Percentiles rank a stretch among this genome's conserved stretches.
phyloP scores from a whole-genome alignment of 2,113 vertebrate species.

The Tetrax tetrax region DNA sequence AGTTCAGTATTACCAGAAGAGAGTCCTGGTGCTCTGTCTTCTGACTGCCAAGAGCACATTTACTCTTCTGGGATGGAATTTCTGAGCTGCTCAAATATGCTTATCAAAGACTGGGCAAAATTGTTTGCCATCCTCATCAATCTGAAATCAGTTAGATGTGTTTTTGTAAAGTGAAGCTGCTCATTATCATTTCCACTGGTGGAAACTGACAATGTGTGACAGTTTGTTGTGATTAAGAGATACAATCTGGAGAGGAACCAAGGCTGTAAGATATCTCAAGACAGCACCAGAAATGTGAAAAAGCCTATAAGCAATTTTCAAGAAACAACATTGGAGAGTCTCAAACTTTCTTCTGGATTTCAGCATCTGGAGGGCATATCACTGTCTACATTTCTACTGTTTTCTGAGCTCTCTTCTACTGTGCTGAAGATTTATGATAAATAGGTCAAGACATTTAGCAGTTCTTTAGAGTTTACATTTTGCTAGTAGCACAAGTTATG shows the following conservation, averaged over 20 bases:
- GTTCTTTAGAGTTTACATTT: background rate
- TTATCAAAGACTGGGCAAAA: slow-evolving; percentile 39
- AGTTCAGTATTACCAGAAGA: background rate
- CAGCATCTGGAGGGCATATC: background rate
- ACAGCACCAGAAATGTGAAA: background rate
- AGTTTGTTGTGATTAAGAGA: slow-evolving; percentile 61
- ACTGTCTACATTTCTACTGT: background rate
- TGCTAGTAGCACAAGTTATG: background rate
- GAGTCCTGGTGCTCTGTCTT: background rate
- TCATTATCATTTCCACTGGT: slow-evolving; percentile 52
- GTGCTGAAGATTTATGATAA: background rate
- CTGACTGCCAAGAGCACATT: background rate
- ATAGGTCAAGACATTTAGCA: background rate
- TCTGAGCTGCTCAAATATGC: slow-evolving; percentile 20
- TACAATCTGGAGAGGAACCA: slow-evolving; percentile 22
- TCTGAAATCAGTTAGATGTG: slow-evolving; percentile 44
- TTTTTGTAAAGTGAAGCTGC: slow-evolving; percentile 49
- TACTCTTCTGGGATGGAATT: background rate
- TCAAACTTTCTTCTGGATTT: background rate
- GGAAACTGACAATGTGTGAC: slow-evolving; percentile 54
- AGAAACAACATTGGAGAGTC: background rate
- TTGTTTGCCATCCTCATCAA: slow-evolving; percentile 40
- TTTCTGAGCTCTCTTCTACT: background rate
- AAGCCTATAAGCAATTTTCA: background rate
- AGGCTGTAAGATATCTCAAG: slow-evolving; percentile 28